Evolutionary conservation across 2,797 vertebrate species (phyloP).

Genomic region (Glossophaga mutica): DNA sequence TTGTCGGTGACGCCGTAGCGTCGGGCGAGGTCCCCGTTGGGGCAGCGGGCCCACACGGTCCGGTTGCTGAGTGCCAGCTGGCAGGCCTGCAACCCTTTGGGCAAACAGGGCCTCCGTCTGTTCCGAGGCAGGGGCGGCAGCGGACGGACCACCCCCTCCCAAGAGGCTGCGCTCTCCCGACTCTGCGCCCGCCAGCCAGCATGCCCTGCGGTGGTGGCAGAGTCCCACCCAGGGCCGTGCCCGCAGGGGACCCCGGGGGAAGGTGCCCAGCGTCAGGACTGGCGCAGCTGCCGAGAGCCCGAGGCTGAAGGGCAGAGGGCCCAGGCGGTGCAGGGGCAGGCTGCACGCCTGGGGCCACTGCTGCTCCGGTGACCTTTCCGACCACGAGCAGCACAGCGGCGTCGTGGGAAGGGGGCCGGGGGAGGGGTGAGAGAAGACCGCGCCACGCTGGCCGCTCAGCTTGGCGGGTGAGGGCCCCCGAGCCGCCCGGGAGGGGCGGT

Average conservation of each 20-base stretch:
- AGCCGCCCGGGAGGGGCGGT: accelerated
- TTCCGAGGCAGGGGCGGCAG: not conserved
- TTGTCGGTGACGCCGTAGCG: slow-evolving; percentile 92
- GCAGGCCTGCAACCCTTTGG: slow-evolving; percentile 89
- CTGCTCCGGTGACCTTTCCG: not conserved
- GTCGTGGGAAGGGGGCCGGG: not conserved
- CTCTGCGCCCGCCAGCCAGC: accelerated
- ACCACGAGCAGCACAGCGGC: not conserved
- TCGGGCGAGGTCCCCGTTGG: slow-evolving; percentile 92
- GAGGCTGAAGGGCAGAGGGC: not conserved
- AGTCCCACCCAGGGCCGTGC: not conserved
- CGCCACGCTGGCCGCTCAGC: not conserved
- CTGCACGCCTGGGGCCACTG: too few relatives aligned
- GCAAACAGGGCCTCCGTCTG: not conserved
- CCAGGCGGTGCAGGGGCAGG: not conserved
- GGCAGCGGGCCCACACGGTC: slow-evolving; percentile 94
- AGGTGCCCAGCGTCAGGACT: accelerated
- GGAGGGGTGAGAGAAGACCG: not conserved
- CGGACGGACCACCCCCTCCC: not conserved
- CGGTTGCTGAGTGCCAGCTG: slow-evolving; percentile 90
- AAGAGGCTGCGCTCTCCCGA: accelerated
- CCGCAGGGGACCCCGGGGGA: not conserved
- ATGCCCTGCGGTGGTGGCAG: not conserved
- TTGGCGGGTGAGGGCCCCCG: not conserved
- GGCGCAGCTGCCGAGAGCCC: accelerated